Percentiles rank a stretch among this genome's conserved stretches.
Evolutionary conservation across 2,113 vertebrate genomes (phyloP).

Genomic region (Sceloporus tristichus): DNA sequence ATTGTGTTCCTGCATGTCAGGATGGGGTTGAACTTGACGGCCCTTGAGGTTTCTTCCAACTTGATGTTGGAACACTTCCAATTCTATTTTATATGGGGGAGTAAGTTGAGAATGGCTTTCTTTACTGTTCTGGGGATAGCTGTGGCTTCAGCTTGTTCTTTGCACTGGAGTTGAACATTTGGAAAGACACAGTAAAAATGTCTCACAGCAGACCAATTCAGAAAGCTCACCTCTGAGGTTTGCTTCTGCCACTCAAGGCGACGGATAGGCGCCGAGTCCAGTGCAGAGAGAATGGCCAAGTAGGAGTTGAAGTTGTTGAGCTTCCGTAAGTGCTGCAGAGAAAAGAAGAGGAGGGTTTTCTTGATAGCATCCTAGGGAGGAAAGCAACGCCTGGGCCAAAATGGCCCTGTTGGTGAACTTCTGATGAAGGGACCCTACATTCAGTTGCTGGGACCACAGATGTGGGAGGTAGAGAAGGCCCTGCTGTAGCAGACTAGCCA

Average conservation of each 20-base stretch:
- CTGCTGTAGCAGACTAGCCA: neutral
- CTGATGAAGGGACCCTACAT: too few species aligned
- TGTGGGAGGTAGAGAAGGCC: neutral
- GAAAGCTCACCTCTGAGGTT: constrained; percentile 93
- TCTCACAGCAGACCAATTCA: too few species aligned
- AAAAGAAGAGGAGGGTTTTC: constrained; percentile 29
- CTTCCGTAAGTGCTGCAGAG: constrained; percentile 92
- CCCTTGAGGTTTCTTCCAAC: too few species aligned
- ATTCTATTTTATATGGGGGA: too few species aligned
- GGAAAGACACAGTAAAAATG: too few species aligned
- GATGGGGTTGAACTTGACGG: too few species aligned
- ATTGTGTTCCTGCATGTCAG: too few species aligned
- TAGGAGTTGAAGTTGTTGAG: constrained; percentile 99
- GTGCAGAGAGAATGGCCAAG: constrained; percentile 95
- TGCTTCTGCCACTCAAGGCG: constrained; percentile 99
- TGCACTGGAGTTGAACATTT: too few species aligned
- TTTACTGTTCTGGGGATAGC: too few species aligned
- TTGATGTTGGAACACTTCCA: too few species aligned
- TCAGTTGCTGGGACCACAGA: neutral
- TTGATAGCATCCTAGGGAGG: neutral
- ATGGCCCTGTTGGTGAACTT: neutral
- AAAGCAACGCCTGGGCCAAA: neutral
- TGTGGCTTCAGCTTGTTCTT: too few species aligned
- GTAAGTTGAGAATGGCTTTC: too few species aligned
- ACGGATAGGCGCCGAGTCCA: constrained; percentile 97